phyloP scores from a whole-genome alignment of 2,888 invertebrate genomes.

The Dicyrtomina minuta region DNA sequence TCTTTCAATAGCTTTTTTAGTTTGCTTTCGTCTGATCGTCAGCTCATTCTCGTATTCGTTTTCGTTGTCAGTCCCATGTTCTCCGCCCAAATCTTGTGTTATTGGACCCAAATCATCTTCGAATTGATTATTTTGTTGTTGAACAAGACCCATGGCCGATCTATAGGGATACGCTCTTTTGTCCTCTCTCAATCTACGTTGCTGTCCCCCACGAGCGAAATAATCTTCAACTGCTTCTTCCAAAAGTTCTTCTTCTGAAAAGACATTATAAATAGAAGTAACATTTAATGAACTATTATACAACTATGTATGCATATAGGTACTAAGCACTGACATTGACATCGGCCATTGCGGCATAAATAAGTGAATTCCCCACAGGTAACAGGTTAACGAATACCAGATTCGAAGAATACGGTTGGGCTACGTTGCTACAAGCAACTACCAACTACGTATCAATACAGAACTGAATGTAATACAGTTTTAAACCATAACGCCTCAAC shows the following conservation, averaged over 20 bases:
- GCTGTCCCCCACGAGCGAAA: constrained; percentile 12
- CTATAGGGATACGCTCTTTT: constrained; percentile 19
- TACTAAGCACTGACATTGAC: no score
- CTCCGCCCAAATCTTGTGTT: neutral
- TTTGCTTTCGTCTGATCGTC: neutral
- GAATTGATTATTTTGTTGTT: neutral
- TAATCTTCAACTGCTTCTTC: constrained; percentile 29
- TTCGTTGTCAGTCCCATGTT: neutral
- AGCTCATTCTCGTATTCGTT: neutral
- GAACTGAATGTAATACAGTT: no score
- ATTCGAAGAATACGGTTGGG: no score
- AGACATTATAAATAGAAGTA: neutral
- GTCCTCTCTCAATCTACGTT: neutral
- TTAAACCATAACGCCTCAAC: no score
- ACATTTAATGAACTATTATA: constrained; percentile 2
- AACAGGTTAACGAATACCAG: no score
- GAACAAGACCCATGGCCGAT: neutral
- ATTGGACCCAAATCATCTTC: neutral
- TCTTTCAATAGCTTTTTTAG: neutral
- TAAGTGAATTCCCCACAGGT: no score
- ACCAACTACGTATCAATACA: no score
- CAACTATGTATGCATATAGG: neutral
- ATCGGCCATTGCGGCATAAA: no score
- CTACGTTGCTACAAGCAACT: no score
- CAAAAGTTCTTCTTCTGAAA: constrained; percentile 32